Evolutionary conservation across 2,888 invertebrate species (phyloP), one percentile per base, ranked within the genome.

Genomic region (Ashinkailepas kermadecensis): DNA sequence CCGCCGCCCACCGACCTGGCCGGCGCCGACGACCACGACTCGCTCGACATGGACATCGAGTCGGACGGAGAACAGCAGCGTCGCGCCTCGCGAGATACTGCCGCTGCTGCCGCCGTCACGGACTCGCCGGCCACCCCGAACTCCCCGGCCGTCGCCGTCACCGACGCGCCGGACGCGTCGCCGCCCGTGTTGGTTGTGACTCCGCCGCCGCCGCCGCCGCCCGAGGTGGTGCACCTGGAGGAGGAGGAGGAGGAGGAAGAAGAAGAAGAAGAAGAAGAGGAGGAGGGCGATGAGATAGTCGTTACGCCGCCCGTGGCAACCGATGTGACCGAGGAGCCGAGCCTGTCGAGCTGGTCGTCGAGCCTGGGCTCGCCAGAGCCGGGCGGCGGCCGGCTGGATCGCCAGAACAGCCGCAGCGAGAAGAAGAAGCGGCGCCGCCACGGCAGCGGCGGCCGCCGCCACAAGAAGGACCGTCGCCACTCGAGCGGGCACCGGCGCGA

Each of bases 201-300:
- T 54, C 39, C 39, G 62, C 59, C 21, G 21, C 65, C 13, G 54
- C 57, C 25, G 57, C 57, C 23, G 64, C 78, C n/a, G 59, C 70
- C 80, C 8, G 80, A 25, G 59, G 67, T 81, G 81, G 81, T 82
- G 78, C 54, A 78, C 15, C 64, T 25, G 21, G 82, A 39, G n/a
- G 74, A 74, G 1, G 74, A 74, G 23, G 74, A 74, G 11, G 74
- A 74, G 23, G 74, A 54, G 74, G 23, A n/a, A n/a, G n/a, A n/a
- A n/a, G n/a, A n/a, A n/a, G n/a, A n/a, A n/a, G n/a, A n/a, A n/a
- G n/a, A n/a, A n/a, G n/a, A 54, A 56, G 23, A 21, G 54, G 74
- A 56, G 54, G 56, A 11, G 56, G 54, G 39, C 39, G 39, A 39
- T 1, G 39, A 39, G 4, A 39, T 39, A 39, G 39, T 39, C 39